Evolutionary conservation across 2,797 vertebrate genomes (phyloP), one percentile per base, ranked within the genome.

Genomic region (Peromyscus aztecus): DNA sequence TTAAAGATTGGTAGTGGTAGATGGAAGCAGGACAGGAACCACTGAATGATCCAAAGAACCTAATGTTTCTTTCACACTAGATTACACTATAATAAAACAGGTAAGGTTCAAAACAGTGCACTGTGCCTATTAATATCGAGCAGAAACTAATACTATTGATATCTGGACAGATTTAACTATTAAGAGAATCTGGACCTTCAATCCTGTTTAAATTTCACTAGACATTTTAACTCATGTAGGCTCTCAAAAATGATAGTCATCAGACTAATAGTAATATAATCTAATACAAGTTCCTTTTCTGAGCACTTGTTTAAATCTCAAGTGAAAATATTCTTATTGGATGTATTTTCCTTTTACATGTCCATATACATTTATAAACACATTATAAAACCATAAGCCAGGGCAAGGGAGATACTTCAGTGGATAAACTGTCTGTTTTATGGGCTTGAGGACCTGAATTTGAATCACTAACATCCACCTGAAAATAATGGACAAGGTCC

Each of bases 281-380:
- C 9, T 43, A 59, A 40, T 71, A 21, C 0, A 17, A 55, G 13
- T 63, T 86, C 57, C 85, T 86, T 49, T 69, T 17, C 27, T 94
- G 67, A 31, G 31, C 69, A 59, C 77, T 6, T 75, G 27, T 90
- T 46, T 81, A 43, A 83, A 12, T 40, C 19, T 14, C 19, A 71
- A 76, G 8, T 91, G 49, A 91, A 95, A 71, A 13, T 34, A 52
- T 7, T 83, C 73, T 75, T 86, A 77, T 93, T 73, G 63, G 65
- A 4, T 80, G 34, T 3, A 3, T 83, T 83, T 89, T 95, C 40
- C 9, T 63, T 59, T 88, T 92, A 7, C 7, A 43, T 57, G 63
- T 34, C 52, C 4, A 76, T 40, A 63, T 78, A 76, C 6, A 81
- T 91, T 65, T 81, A 27, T 24, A 93, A 93, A 80, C 24, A 31